Conservation (phyloP, 23 tunicate genomes). For the Halocynthia aurantium region DNA sequence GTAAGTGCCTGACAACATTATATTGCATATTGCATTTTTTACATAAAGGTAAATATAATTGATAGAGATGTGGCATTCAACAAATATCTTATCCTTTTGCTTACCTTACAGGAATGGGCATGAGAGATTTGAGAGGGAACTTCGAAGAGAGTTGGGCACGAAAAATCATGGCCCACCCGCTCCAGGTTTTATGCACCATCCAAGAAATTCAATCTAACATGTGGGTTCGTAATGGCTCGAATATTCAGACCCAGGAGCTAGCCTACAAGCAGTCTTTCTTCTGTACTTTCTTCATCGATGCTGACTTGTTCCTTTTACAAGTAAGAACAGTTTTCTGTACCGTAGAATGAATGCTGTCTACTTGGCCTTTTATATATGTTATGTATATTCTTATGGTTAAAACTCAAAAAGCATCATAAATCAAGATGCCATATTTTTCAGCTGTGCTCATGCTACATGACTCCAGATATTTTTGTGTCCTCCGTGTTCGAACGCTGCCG, state of each 20-base stretch:
- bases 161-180: constrained; percentile 53
- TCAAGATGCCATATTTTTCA: too few relatives aligned
- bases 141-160: constrained; percentile 25
- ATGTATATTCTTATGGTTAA: not conserved
- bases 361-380: not conserved
- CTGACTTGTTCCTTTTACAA: constrained; percentile 77
- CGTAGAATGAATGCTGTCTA: not conserved
- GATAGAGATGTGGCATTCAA: too few relatives aligned
- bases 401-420: not conserved
- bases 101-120: constrained; percentile 31
- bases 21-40: too few relatives aligned
- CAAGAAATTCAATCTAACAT: constrained; percentile 55
- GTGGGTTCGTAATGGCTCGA: constrained; percentile 85
- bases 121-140: constrained; percentile 21
- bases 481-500: constrained; percentile 69
- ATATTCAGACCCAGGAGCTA: constrained; percentile 56
- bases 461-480: constrained; percentile 58
- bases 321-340: constrained; percentile 7
- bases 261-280: constrained; percentile 87
- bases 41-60: too few relatives aligned
- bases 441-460: constrained; percentile 53
- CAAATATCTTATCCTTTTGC: not conserved
- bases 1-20: constrained; percentile 8
- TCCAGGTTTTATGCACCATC: constrained; percentile 40
- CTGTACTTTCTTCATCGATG: constrained; percentile 79